Evolutionary conservation across 2,113 vertebrate species (phyloP), one percentile per base, ranked within the genome.

Genomic region (Peromyscus leucopus): DNA sequence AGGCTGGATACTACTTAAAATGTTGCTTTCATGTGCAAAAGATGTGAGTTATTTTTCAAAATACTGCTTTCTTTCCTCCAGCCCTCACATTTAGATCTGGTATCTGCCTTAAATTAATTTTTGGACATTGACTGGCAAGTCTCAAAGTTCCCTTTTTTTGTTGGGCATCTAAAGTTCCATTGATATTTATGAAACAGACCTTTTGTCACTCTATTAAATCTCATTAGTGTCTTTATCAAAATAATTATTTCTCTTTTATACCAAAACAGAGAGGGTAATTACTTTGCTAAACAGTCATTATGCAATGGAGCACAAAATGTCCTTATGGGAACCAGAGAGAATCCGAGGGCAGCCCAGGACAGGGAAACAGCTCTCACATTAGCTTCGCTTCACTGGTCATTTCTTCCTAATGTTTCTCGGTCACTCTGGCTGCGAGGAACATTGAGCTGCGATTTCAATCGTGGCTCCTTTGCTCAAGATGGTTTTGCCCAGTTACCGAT

Each of bases 201-300:
- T 94, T 89, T 36, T 28, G 93, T 94, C 36, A 21, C 55, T 21
- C 26, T 15, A 51, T 7, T 65, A 33, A 82, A 85, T 76, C 90
- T 83, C 36, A 86, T 86, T 89, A 80, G 2, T 67, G 2, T 61
- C 78, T 93, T 88, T 93, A n/a, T 85, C 51, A 61, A 82, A 97
- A 86, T 59, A 80, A 94, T 51, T 67, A 28, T 67, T 88, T 93
- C n/a, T 82, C 59, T 69, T 82, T 94, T 65, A 93, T 7, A 93
- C 17, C 51, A 86, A 89, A 96, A 65, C 31, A 91, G 51, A 93
- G 42, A 94, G 36, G 84, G 5, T 39, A 76, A 96, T 96, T 33
- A 90, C 21, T 96, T 92, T 75, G 36, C 15, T 76, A 80, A 90
- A 72, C 0, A 78, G 7, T 88, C 9, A 57, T 89, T 93, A 83